Evolutionary conservation across 2,888 invertebrate genomes (phyloP).

Genomic region (Tiphia femorata): DNA sequence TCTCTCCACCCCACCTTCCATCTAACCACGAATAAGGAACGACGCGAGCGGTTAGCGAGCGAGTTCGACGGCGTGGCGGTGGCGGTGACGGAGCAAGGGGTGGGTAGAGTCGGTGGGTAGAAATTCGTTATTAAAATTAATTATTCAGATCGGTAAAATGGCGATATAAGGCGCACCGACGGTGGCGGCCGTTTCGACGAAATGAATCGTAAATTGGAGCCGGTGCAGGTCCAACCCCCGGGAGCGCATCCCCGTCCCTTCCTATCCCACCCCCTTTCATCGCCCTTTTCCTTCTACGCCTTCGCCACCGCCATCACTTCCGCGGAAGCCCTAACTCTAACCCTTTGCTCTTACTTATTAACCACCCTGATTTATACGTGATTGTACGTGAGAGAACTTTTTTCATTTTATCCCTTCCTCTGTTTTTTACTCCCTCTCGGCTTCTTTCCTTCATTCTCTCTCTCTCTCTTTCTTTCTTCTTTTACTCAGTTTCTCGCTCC

Average conservation of each 20-base stretch:
- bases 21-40: slow-evolving; percentile 36
- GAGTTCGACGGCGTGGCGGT: slow-evolving; percentile 5
- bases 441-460: slow-evolving; percentile 9
- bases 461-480: slow-evolving; percentile 6
- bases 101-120: slow-evolving; percentile 28
- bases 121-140: slow-evolving; percentile 68
- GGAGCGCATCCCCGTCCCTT: slow-evolving; percentile 40
- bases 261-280: slow-evolving; percentile 19
- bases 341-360: slow-evolving; percentile 62
- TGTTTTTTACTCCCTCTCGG: slow-evolving; percentile 5
- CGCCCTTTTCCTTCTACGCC: slow-evolving; percentile 9
- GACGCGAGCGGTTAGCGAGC: slow-evolving; percentile 1
- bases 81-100: slow-evolving; percentile 18
- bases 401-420: slow-evolving; percentile 52
- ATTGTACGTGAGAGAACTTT: slow-evolving; percentile 59
- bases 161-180: slow-evolving; percentile 63
- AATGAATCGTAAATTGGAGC: slow-evolving; percentile 68
- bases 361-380: slow-evolving; percentile 63
- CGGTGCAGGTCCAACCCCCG: slow-evolving; percentile 53
- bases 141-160: slow-evolving; percentile 67
- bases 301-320: slow-evolving; percentile 27
- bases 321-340: slow-evolving; percentile 41
- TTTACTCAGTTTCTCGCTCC: slow-evolving; percentile 2
- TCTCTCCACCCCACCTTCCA: no score
- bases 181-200: slow-evolving; percentile 62